Conservation (phyloP, 2,888 invertebrate species). For the Thera obeliscata region DNA sequence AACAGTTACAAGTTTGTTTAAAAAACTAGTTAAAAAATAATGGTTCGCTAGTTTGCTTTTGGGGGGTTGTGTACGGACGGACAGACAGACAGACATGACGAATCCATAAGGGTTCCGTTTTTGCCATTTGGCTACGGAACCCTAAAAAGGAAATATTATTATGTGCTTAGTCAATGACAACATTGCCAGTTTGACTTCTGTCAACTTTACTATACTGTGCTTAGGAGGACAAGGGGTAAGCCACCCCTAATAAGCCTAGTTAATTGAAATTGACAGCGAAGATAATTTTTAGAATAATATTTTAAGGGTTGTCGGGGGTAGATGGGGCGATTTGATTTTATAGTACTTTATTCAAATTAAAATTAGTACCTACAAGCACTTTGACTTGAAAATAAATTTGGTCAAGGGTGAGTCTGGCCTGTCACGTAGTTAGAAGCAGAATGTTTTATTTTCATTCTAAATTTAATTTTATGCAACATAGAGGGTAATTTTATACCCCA, state of each 20-base stretch:
- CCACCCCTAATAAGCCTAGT: conserved; percentile 39
- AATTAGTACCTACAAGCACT: conserved; percentile 1
- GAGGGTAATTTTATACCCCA: too few species aligned
- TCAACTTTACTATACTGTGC: conserved; percentile 10
- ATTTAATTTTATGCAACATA: too few species aligned
- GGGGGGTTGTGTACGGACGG: too few species aligned
- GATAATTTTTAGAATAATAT: conserved; percentile 35
- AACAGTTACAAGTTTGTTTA: too few species aligned
- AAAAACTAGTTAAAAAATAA: too few species aligned
- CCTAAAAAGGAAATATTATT: too few species aligned
- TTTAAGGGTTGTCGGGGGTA: conserved; percentile 29
- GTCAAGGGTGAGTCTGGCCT: background rate
- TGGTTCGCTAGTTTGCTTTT: too few species aligned
- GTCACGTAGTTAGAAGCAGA: background rate
- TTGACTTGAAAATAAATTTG: background rate
- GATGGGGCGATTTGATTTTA: conserved; percentile 24
- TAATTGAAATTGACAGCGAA: conserved; percentile 43
- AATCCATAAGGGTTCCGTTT: too few species aligned
- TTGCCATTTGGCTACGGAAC: too few species aligned
- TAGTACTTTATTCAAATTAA: conserved; percentile 20
- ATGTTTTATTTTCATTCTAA: too few species aligned
- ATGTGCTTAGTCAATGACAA: background rate
- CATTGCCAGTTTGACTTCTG: background rate
- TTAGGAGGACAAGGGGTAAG: conserved; percentile 17
- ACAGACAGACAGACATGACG: too few species aligned